Evolutionary conservation across 2,888 invertebrate genomes (phyloP).

Genomic region (Himalopsyche japonica): DNA sequence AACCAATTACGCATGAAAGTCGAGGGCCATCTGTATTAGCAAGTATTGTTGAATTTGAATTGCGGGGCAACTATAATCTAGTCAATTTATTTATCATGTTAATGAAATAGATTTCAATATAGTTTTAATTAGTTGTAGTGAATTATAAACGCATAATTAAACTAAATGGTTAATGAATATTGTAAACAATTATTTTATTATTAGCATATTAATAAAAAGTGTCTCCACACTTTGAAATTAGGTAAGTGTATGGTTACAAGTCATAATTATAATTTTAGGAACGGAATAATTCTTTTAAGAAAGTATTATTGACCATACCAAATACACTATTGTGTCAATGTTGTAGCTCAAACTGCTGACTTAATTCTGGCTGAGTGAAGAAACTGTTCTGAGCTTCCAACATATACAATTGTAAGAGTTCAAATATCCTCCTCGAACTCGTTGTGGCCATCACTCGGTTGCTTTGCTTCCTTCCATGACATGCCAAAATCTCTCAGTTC

Average conservation of each 20-base stretch:
- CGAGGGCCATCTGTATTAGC: too few species aligned
- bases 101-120: not conserved
- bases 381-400: too few species aligned
- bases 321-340: not conserved
- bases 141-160: not conserved
- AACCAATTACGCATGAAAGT: too few species aligned
- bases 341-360: not conserved
- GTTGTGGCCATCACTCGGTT: too few species aligned
- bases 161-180: not conserved
- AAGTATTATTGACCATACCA: not conserved
- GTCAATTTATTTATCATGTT: not conserved
- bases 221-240: not conserved
- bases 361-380: not conserved
- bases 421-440: too few species aligned
- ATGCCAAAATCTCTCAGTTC: too few species aligned
- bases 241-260: not conserved
- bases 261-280: not conserved
- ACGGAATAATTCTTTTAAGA: not conserved
- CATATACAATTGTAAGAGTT: too few species aligned
- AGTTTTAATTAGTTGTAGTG: not conserved
- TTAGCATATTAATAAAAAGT: not conserved
- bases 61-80: not conserved
- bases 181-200: not conserved
- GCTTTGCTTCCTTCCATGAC: too few species aligned
- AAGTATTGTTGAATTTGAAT: not conserved